phyloP scores from a whole-genome alignment of 2,888 invertebrate genomes.

The Ferrisia virgata region DNA sequence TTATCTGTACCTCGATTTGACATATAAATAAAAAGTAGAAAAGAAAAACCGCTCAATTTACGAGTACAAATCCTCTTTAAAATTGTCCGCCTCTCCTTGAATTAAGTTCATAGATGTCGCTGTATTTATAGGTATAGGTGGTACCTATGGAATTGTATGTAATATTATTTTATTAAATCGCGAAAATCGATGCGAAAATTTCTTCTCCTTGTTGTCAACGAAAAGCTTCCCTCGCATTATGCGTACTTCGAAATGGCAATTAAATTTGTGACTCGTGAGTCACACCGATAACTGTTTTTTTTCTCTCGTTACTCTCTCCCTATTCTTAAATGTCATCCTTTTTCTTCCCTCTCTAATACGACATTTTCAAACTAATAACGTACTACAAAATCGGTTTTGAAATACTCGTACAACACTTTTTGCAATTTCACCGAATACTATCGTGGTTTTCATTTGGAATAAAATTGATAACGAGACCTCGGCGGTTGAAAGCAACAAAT shows the following conservation, averaged over 20 bases:
- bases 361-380: background rate
- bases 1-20: background rate
- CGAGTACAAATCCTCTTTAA: background rate
- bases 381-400: background rate
- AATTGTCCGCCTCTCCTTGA: background rate
- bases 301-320: background rate
- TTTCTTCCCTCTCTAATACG: background rate
- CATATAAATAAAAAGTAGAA: background rate
- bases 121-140: too few relatives aligned
- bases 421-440: background rate
- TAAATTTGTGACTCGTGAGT: background rate
- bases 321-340: background rate
- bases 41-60: background rate
- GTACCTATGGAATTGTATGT: too few relatives aligned
- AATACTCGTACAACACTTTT: background rate
- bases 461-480: background rate
- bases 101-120: background rate
- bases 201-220: background rate
- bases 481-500: background rate
- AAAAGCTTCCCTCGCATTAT: background rate
- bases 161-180: background rate
- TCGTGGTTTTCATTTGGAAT: background rate
- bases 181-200: background rate
- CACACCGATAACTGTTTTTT: background rate
- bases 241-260: background rate